These are phyloP conservation scores for Chloroceryle aenea DNA, from an alignment of 2,113 vertebrate species.

Conservation along the genomic window DNA sequence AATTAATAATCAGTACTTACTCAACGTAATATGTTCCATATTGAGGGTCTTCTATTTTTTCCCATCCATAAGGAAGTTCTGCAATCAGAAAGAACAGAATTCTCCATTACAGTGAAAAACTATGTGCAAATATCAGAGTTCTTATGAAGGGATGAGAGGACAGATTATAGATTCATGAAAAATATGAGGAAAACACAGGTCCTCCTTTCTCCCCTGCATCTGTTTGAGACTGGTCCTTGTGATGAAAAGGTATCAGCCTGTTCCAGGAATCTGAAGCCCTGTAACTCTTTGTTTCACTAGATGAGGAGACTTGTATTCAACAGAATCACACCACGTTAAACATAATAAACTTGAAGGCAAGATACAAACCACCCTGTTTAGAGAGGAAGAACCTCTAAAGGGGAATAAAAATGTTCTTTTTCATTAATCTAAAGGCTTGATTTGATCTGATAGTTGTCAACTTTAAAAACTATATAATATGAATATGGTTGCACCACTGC, in stretches of 20 bases:
- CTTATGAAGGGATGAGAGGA: background rate
- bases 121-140: background rate
- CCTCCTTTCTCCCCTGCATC: background rate
- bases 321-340: background rate
- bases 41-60: conserved; percentile 97
- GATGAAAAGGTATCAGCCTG: background rate
- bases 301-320: background rate
- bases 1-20: conserved; percentile 80
- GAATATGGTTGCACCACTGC: fast-evolving
- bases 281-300: background rate
- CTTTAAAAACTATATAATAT: background rate
- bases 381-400: background rate
- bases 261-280: background rate
- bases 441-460: background rate
- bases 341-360: background rate
- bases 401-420: background rate
- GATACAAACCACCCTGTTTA: background rate
- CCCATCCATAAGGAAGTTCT: conserved; percentile 99
- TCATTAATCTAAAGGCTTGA: background rate
- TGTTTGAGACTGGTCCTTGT: background rate
- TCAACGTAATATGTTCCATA: conserved; percentile 96
- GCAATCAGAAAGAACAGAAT: conserved; percentile 46
- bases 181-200: background rate
- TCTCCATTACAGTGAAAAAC: background rate
- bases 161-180: background rate